Conservation (phyloP, 2,888 invertebrate species). For the Athalia rosae region DNA sequence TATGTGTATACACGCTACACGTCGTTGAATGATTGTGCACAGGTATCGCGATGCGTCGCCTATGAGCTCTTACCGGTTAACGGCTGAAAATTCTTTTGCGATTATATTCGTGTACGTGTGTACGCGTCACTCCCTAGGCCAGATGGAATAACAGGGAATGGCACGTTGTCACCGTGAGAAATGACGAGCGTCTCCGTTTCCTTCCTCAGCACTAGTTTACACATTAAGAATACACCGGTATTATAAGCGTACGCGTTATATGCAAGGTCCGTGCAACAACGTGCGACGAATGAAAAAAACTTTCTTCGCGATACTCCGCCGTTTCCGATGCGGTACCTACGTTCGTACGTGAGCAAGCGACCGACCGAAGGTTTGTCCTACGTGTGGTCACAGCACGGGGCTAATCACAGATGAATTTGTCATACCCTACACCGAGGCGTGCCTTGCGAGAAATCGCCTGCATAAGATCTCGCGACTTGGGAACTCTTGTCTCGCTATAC, state of each 20-base stretch:
- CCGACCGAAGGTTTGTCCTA: conserved; percentile 25
- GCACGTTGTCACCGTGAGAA: conserved; percentile 17
- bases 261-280: too few relatives aligned
- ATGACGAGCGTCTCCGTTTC: conserved; percentile 9
- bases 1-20: neutral
- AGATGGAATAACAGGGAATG: neutral
- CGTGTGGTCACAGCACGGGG: conserved; percentile 46
- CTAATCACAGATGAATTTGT: conserved; percentile 54
- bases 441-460: conserved; percentile 25
- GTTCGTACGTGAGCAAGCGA: conserved; percentile 35
- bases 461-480: conserved; percentile 12
- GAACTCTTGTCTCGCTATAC: conserved; percentile 20
- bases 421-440: conserved; percentile 49
- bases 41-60: neutral
- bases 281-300: too few relatives aligned
- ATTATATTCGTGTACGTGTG: neutral
- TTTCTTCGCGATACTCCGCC: conserved; percentile 19
- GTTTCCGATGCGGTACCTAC: conserved; percentile 3
- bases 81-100: neutral
- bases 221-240: conserved; percentile 25
- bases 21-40: too few relatives aligned
- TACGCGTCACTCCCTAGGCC: too few relatives aligned
- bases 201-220: conserved; percentile 17
- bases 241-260: neutral
- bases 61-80: neutral